These are phyloP conservation scores for Leptosomus discolor DNA, from an alignment of 2,113 vertebrate genomes.

Conservation along the genomic window DNA sequence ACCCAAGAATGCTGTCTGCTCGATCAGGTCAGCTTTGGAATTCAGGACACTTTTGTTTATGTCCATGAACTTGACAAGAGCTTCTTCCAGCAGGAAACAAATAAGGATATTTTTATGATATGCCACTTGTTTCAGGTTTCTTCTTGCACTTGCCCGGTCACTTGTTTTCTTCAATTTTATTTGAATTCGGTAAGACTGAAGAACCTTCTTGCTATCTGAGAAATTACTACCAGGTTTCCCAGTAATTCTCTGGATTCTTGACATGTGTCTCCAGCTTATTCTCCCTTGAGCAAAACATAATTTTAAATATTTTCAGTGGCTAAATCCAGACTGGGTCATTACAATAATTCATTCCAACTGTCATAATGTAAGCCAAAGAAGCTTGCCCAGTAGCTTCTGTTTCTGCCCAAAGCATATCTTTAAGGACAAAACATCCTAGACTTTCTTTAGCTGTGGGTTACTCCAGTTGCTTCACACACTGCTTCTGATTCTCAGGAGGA, in stretches of 20 bases:
- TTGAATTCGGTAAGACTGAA: neutral
- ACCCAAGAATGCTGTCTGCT: neutral
- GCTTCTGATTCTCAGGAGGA: neutral
- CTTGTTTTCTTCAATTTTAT: slow-evolving; percentile 14
- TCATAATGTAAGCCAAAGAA: neutral
- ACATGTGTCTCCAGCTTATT: neutral
- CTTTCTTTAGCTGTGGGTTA: neutral
- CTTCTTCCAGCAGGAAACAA: neutral
- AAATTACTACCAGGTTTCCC: neutral
- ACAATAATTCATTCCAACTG: neutral
- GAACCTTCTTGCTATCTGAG: neutral
- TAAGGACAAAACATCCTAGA: neutral
- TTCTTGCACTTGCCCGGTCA: neutral
- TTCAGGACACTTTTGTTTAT: neutral
- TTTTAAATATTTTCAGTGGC: neutral
- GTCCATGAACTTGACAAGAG: neutral
- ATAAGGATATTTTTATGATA: neutral
- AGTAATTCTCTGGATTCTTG: neutral
- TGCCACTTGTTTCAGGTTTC: neutral
- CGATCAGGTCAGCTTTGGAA: neutral
- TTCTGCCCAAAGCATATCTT: neutral
- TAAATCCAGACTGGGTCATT: neutral
- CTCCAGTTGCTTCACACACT: neutral
- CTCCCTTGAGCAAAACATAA: neutral
- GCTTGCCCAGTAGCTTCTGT: neutral